These are phyloP conservation scores for Rousettus madagascariensis DNA, from an alignment of 2,797 vertebrate genomes.

Conservation along the genomic window DNA sequence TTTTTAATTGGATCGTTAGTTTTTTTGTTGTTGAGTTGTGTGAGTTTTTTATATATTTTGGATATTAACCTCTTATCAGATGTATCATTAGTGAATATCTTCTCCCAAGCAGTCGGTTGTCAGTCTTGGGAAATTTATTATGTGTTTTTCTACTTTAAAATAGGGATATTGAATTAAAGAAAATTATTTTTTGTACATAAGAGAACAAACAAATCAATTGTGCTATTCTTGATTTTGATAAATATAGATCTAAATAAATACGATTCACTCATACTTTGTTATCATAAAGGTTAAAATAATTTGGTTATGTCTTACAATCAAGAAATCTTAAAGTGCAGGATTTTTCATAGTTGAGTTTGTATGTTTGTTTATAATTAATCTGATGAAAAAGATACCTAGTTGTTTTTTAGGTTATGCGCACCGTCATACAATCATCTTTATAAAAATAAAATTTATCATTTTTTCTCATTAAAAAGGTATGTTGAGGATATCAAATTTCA, in stretches of 20 bases:
- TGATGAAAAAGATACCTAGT: neutral
- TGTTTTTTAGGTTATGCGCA: neutral
- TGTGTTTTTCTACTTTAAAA: conserved; percentile 55
- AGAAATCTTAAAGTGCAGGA: neutral
- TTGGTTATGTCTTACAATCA: neutral
- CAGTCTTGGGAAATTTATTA: neutral
- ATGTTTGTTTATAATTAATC: neutral
- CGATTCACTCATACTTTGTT: neutral
- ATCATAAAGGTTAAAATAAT: neutral
- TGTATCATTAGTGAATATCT: too few species aligned
- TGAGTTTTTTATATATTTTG: too few species aligned
- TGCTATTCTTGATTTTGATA: neutral
- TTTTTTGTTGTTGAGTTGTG: too few species aligned
- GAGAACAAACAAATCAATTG: neutral
- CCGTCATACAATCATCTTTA: neutral
- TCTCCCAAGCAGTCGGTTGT: too few species aligned
- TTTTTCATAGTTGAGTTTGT: neutral
- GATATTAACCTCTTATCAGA: too few species aligned
- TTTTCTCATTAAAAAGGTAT: neutral
- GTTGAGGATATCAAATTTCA: neutral
- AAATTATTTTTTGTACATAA: neutral
- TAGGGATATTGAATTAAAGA: conserved; percentile 27
- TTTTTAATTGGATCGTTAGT: too few species aligned
- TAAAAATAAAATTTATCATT: neutral
- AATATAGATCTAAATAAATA: neutral